Evolutionary conservation across 2,888 invertebrate genomes (phyloP).

Genomic region (Cephus runcator): DNA sequence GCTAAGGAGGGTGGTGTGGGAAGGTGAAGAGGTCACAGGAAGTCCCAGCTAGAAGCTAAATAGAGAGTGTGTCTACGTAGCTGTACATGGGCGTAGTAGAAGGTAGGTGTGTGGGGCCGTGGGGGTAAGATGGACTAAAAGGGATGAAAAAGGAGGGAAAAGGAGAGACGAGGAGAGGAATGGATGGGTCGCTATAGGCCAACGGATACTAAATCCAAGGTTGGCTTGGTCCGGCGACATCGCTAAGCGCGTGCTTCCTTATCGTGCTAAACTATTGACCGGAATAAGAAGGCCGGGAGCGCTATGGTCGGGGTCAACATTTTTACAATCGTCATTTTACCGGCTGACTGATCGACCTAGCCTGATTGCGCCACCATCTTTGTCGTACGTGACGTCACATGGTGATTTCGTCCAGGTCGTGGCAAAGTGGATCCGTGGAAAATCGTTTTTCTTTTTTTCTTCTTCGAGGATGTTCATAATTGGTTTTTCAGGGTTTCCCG

Average conservation of each 20-base stretch:
- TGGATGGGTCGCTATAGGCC: slow-evolving; percentile 1
- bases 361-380: slow-evolving; percentile 45
- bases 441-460: too few relatives aligned
- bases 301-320: slow-evolving; percentile 27
- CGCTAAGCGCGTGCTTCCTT: slow-evolving; percentile 27
- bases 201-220: slow-evolving; percentile 4
- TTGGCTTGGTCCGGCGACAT: slow-evolving; percentile 9
- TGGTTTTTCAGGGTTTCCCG: too few relatives aligned
- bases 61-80: too few relatives aligned
- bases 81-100: not conserved
- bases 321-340: slow-evolving; percentile 19
- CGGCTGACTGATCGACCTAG: slow-evolving; percentile 35
- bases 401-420: slow-evolving; percentile 4
- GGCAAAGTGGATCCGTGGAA: too few relatives aligned
- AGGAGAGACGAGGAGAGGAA: slow-evolving; percentile 7
- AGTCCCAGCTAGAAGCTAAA: too few relatives aligned
- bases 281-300: slow-evolving; percentile 11
- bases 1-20: too few relatives aligned
- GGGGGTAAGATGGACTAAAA: slow-evolving; percentile 8
- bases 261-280: slow-evolving; percentile 33
- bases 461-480: too few relatives aligned
- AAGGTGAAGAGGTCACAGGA: too few relatives aligned
- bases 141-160: slow-evolving; percentile 1
- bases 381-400: slow-evolving; percentile 40
- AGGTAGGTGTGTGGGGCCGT: not conserved